A percentile compares a stretch with the other conserved stretches of the same genome.
Evolutionary conservation across 2,797 vertebrate species (phyloP).

Genomic region (Acipenser oxyrinchus): DNA sequence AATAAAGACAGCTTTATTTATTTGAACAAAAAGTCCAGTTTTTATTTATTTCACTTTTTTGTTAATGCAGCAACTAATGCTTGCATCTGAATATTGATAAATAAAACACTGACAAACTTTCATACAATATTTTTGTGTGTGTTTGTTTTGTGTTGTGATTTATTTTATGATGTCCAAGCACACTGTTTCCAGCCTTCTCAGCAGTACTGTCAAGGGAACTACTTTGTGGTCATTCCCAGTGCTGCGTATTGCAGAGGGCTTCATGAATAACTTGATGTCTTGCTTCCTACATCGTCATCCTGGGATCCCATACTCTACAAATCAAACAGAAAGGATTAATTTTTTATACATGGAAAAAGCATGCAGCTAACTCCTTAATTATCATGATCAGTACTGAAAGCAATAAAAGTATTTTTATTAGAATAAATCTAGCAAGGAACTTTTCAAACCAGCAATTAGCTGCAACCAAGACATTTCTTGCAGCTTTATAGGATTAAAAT

Average conservation of each 20-base stretch:
- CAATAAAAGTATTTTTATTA: too few species aligned
- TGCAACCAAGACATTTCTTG: too few species aligned
- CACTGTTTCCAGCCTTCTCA: constrained; percentile 51
- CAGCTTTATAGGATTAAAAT: too few species aligned
- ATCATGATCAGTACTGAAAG: not conserved
- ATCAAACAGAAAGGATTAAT: constrained; percentile 14
- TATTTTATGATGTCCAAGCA: constrained; percentile 65
- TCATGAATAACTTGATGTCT: constrained; percentile 98
- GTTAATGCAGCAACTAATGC: constrained; percentile 78
- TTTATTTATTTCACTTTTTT: constrained; percentile 33
- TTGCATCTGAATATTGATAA: constrained; percentile 83
- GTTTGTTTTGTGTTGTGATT: constrained; percentile 54
- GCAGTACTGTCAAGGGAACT: constrained; percentile 51
- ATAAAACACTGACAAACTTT: constrained; percentile 91
- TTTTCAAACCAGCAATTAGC: too few species aligned
- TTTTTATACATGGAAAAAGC: not conserved
- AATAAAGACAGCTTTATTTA: too few species aligned
- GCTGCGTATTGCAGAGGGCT: constrained; percentile 39
- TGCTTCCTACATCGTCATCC: constrained; percentile 97
- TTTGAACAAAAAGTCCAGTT: too few species aligned
- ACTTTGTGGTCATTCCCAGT: constrained; percentile 42
- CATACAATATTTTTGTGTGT: constrained; percentile 2
- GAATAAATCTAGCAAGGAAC: too few species aligned
- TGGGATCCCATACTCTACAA: constrained; percentile 95
- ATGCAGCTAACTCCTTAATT: not conserved